Base-by-base conservation (phyloP, 2,113 vertebrate genomes). In the Toxotes chatareus region DNA sequence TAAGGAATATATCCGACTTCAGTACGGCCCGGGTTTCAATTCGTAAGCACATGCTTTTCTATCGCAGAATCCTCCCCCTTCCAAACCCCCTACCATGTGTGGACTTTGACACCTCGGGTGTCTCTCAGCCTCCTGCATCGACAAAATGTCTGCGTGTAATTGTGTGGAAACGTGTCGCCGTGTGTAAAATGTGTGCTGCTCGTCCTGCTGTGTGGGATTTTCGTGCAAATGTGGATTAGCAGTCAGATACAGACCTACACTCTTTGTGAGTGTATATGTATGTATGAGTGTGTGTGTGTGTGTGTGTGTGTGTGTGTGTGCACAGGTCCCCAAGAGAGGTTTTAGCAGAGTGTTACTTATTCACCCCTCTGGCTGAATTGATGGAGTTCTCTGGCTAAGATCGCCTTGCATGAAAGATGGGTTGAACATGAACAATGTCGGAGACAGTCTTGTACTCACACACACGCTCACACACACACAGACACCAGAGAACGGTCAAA, bases 281-380 rank as follows among this genome's bases (percentile, higher is more conserved):
- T 59, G 32, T 72, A 65, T 55, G 73, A 42, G 44, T 32, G 55
- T 78, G 64, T 84, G 56, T 65, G 62, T 59, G 32, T 72, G 69
- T 49, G 73, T 46, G 38, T 32, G 55, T 76, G 64, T 72, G 31
- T 70, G 49, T 53, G 75, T 73, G 56, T 76, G 70, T 73, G 38
- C 23, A 79, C 49, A 55, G 72, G 80, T 82, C 75, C 92, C 83
- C 89, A 55, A 75, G 91, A 77, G 85, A 91, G 82, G 76, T 73
- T 93, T 93, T 88, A 91, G 89, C 71, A 60, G 68, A 84, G 88
- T 32, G 31, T 86, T 91, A 86, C 81, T 86, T 91, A 87, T 89
- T 90, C 84, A 82, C 74, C 89, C 90, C 85, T 81, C 83, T 88
- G 89, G 92, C 86, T 87, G 86, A 88, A 73, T 85, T 79, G 80